Evolutionary conservation across 2,113 vertebrate genomes (phyloP), one percentile per base, ranked within the genome.

Genomic region (Cariama cristata): DNA sequence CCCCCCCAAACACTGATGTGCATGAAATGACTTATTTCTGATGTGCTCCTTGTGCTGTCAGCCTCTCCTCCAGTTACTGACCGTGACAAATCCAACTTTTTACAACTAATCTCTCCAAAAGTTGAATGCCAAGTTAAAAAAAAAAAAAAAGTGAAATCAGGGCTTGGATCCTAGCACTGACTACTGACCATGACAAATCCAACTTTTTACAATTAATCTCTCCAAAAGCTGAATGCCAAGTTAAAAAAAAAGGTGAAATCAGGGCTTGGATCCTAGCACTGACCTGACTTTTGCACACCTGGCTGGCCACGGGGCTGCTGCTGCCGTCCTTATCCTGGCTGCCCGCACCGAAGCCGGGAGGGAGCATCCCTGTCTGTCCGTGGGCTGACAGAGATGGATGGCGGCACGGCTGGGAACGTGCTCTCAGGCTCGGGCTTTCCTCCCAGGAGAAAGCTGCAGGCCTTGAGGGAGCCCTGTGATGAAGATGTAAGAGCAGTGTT

Each of bases 401-500:
- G 2, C 5, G 8, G 50, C 2, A 7, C 35, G 58, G 71, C 69
- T 0, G 2, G 66, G 81, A 85, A 68, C 12, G 62, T 75, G 93
- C 77, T 68, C 71, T 38, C 33, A 12, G 62, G 16, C 81, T 45
- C 22, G 12, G 44, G 38, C 33, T 71, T 75, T 87, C 42, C 52
- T 93, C 64, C 42, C 50, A 13, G 86, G 76, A 86, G 59, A 80
- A 52, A 77, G 82, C 88, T 66, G n/a, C 6, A 14, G 73, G 62
- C 53, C 86, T 38, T 30, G 81, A 35, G 28, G 69, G 73, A 97
- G 72, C 64, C 59, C 72, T 0, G 1, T 92, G 94, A 91, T 91
- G 92, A 97, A 91, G 93, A 90, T 93, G 88, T 91, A 95, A 92
- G 76, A 91, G 94, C 35, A 3, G 28, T 72, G 91, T 95, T 74